Conservation (phyloP, 92 coral and sea anemone species). For the Phenganax stokvisi region DNA sequence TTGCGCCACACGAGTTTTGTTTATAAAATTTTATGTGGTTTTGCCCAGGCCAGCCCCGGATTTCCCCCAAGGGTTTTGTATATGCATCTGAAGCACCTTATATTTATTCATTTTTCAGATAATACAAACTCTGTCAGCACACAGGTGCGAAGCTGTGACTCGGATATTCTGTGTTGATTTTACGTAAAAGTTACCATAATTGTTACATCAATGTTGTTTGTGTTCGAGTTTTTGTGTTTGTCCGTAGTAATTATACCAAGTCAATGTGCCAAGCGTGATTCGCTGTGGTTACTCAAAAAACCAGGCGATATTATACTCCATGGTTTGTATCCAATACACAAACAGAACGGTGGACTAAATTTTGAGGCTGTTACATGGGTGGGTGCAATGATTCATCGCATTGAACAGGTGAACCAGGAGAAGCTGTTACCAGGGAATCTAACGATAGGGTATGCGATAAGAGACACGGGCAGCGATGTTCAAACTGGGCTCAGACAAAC, state of each 20-base stretch:
- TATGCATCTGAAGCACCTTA: constrained; percentile 8
- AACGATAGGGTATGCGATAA: constrained; percentile 19
- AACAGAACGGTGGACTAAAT: not conserved
- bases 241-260: not conserved
- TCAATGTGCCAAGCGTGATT: not conserved
- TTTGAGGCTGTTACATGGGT: constrained; percentile 18
- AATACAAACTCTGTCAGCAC: constrained; percentile 6
- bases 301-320: constrained; percentile 21
- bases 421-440: constrained; percentile 13
- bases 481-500: constrained; percentile 22
- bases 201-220: not conserved
- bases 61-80: constrained; percentile 17
- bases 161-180: not conserved
- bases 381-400: constrained; percentile 32
- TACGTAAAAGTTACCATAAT: not conserved
- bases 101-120: constrained; percentile 21
- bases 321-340: constrained; percentile 21
- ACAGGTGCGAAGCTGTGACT: not conserved
- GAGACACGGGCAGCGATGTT: constrained; percentile 23
- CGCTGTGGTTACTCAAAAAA: constrained; percentile 14
- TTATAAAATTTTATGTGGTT: not conserved
- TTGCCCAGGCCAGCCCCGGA: constrained; percentile 24
- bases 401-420: constrained; percentile 9
- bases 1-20: not conserved
- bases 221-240: not conserved